Base-by-base conservation (phyloP, 2,888 invertebrate genomes). In the Scelioninae gen. 1 region DNA sequence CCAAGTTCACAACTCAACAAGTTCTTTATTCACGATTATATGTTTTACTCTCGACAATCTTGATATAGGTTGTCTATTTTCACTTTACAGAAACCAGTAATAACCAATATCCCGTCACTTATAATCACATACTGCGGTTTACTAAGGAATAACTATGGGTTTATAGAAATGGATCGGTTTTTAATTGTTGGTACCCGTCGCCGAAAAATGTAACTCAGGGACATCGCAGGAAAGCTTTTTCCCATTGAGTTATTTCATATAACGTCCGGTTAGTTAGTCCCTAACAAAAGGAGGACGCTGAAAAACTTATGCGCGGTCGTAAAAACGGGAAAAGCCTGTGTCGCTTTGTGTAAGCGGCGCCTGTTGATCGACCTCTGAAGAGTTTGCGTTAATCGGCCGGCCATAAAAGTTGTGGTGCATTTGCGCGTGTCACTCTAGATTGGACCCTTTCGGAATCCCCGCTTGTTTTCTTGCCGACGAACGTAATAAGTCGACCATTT, bases 381-480 rank as follows among this genome's bases (percentile, higher is more conserved):
- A n/a, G 45, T 45, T 15, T n/a, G 45, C 15, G 45, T 45, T 45
- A 13, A 45, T 2, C n/a, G 32, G 51, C 55, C 63, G 68, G 62
- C 40, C 71, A 23, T 80, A 74, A 80, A 80, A 81, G 68, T 77
- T 62, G 69, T 47, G 75, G 63, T 74, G 74, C 47, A 66, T 80
- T 75, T 69, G 60, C 66, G 40, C 47, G 68, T 66, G 68, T 76
- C 60, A 65, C 23, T n/a, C 55, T 38, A 43, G 9, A 55, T 43
- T 53, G 55, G 32, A 16, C 38, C 38, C n/a, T 29, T 56, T 15
- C 47, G 49, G 66, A 29, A 31, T 32, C 38, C 40, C 43, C n/a
- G 11, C 32, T 62, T 45, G 55, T 40, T n/a, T n/a, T n/a, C n/a
- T n/a, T n/a, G n/a, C n/a, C n/a, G n/a, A n/a, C n/a, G n/a, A n/a